Evolutionary conservation across 2,888 invertebrate species (phyloP), one percentile per base, ranked within the genome.

Genomic region (Synanthedon andrenaeformis): DNA sequence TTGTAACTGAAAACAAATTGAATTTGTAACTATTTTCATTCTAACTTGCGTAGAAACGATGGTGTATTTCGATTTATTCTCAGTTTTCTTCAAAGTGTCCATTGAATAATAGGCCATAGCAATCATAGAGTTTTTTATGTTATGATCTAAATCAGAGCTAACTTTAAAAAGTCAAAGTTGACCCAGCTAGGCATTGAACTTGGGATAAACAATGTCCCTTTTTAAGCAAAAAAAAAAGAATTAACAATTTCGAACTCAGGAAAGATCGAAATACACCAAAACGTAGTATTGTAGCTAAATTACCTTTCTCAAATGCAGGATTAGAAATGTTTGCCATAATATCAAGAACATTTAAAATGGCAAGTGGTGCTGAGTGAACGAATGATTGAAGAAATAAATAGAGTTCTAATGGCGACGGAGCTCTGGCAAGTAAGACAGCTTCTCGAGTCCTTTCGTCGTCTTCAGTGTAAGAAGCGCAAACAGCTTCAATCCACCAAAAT

Each of bases 371-470:
- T 2, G 93, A 91, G 67, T 95, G 94, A 10, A 93, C 81, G 76
- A 93, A 94, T 2, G 94, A 92, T 73, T 94, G 94, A 11, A 94
- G 83, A 63, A 95, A 93, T 53, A 93, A 89, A 68, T 94, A 94
- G 41, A 94, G 79, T 70, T 95, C 94, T 60, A 92, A 89, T n/a
- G 91, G 90, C 19, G 93, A 91, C 1, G 92, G 91, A 53, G 90
- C 88, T 19, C 90, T 88, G 4, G 91, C 90, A 55, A 86, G 79
- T 8, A 79, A 66, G 51, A 94, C 69, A 11, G 93, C 91, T 57
- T 91, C 89, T 64, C 86, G 81, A 12, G 89, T 89, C 57, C 90
- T 89, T 45, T 87, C 84, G 48, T 91, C 89, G 58, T 92, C 90
- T 10, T 77, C 71, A 2, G 66, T 76, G 48, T 86, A 71, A 11